These are phyloP conservation scores for Xyliphius kryptos DNA, from an alignment of 2,113 vertebrate genomes.

Conservation along the genomic window DNA sequence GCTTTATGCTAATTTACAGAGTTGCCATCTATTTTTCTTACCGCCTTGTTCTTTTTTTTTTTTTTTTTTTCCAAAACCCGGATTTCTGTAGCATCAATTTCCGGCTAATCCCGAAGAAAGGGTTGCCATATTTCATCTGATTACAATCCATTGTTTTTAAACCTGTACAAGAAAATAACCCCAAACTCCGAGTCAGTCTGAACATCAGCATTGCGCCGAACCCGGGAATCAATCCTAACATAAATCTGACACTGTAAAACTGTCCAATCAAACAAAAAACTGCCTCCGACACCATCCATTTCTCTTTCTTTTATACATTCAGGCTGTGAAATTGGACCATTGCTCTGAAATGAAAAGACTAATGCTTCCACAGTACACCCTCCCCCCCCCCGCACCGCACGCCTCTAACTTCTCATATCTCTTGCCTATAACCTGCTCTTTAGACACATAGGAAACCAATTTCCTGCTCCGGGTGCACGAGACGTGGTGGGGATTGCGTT, in stretches of 20 bases:
- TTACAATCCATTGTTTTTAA: too few species aligned
- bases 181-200: too few species aligned
- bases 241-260: constrained; percentile 60
- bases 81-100: too few species aligned
- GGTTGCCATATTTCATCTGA: too few species aligned
- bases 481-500: constrained; percentile 34
- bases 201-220: constrained; percentile 60
- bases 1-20: too few species aligned
- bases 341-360: constrained; percentile 64
- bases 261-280: constrained; percentile 80
- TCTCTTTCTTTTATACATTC: constrained; percentile 73
- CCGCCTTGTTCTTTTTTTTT: too few species aligned
- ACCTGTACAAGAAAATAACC: too few species aligned
- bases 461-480: constrained; percentile 54
- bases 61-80: too few species aligned
- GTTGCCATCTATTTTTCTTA: too few species aligned
- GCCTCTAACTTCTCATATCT: constrained; percentile 65
- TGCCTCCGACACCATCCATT: constrained; percentile 79
- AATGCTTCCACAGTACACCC: constrained; percentile 57
- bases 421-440: constrained; percentile 41
- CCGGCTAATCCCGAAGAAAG: too few species aligned
- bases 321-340: constrained; percentile 82
- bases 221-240: constrained; percentile 60
- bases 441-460: constrained; percentile 51
- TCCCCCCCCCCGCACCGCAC: too few species aligned